These are phyloP conservation scores for Microtus californicus DNA, from an alignment of 2,797 vertebrate genomes.

Conservation along the genomic window DNA sequence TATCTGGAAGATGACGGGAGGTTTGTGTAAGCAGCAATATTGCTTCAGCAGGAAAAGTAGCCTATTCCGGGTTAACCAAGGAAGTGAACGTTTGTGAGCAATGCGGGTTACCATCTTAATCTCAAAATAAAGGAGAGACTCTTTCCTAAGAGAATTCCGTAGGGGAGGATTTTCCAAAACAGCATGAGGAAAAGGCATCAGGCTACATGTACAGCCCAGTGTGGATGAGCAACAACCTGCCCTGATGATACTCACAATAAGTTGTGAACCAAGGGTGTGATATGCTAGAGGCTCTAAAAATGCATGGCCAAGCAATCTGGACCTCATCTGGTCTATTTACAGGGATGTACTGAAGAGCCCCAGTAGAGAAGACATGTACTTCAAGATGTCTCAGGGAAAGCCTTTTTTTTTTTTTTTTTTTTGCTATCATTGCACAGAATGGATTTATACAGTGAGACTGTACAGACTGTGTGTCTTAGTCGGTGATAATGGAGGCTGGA, in stretches of 20 bases:
- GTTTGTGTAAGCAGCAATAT: fast-evolving
- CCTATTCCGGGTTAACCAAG: neutral
- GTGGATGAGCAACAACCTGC: conserved; percentile 5
- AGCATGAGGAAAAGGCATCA: neutral
- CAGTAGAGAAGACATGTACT: neutral
- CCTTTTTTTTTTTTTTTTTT: neutral
- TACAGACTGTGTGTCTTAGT: neutral
- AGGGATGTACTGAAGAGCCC: neutral
- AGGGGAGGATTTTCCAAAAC: neutral
- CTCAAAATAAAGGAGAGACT: conserved; percentile 3
- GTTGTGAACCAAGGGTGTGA: neutral
- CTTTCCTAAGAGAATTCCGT: neutral
- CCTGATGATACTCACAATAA: conserved; percentile 40
- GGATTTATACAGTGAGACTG: neutral
- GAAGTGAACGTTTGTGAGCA: neutral
- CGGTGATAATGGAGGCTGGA: neutral
- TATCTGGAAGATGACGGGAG: too few species aligned
- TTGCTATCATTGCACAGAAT: fast-evolving
- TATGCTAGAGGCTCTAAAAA: neutral
- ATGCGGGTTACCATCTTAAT: neutral
- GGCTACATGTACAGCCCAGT: neutral
- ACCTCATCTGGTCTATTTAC: neutral
- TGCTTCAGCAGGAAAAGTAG: neutral
- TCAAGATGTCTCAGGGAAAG: neutral
- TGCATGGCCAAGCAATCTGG: neutral